phyloP scores from a whole-genome alignment of 2,797 vertebrate species.

The Pipistrellus pipistrellus region DNA sequence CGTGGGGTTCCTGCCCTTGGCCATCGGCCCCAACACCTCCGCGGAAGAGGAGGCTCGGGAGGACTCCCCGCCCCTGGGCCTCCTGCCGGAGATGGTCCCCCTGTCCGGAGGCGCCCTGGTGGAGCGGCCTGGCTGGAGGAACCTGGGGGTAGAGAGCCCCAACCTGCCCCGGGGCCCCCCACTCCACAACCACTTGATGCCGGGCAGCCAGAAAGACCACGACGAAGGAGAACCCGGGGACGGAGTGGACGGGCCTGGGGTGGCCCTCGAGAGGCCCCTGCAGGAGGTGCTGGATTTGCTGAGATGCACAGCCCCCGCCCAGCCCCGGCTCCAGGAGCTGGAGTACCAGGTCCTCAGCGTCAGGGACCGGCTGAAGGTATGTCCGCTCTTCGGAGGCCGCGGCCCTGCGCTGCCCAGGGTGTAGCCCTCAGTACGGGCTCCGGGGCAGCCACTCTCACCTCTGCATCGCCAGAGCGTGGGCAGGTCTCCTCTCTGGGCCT shows the following conservation, averaged over 20 bases:
- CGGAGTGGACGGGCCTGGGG: neutral
- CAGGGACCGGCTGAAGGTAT: constrained; percentile 92
- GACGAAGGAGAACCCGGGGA: neutral
- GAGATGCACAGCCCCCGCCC: constrained; percentile 56
- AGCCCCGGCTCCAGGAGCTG: constrained; percentile 88
- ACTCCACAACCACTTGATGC: neutral
- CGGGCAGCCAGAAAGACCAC: neutral
- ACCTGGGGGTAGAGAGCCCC: neutral
- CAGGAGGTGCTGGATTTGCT: constrained; percentile 90
- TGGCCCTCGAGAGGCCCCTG: constrained; percentile 85
- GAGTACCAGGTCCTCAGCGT: constrained; percentile 90
- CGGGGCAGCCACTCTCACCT: neutral
- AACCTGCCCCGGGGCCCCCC: neutral
- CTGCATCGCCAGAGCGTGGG: neutral
- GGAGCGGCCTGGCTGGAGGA: constrained; percentile 4
- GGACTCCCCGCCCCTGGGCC: constrained; percentile 78
- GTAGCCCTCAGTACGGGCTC: rapidly evolving
- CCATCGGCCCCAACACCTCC: constrained; percentile 64
- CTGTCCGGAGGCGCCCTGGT: rapidly evolving
- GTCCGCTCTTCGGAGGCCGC: rapidly evolving
- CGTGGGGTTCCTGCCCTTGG: constrained; percentile 71
- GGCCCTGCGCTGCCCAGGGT: neutral
- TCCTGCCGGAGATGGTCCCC: constrained; percentile 81
- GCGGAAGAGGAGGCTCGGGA: constrained; percentile 72
- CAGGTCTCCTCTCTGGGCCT: neutral